phyloP scores from a whole-genome alignment of 1,140 invertebrate species.

The Drosophila bocki region DNA sequence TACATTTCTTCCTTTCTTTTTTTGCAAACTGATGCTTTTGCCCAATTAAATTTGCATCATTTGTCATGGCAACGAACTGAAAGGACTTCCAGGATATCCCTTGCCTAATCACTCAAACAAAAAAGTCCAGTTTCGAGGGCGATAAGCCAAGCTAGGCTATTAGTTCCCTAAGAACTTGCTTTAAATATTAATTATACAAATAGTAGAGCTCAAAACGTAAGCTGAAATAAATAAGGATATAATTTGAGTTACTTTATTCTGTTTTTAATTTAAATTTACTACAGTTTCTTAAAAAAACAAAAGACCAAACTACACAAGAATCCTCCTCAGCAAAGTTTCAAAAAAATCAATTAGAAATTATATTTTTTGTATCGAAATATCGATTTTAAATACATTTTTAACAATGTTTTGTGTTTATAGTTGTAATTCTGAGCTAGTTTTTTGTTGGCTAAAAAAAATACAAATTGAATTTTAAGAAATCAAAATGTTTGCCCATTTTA shows the following conservation, averaged over 20 bases:
- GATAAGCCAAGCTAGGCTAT: not conserved
- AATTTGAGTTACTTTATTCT: no score
- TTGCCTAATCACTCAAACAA: not conserved
- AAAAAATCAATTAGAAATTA: no score
- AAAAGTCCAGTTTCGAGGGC: not conserved
- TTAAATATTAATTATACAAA: not conserved
- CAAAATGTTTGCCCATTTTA: no score
- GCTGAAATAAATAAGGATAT: no score
- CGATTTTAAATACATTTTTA: no score
- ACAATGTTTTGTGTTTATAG: no score
- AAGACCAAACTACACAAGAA: not conserved
- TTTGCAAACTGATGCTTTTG: constrained; percentile 43
- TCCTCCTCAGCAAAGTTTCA: not conserved
- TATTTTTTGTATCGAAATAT: no score
- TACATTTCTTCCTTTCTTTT: constrained; percentile 35
- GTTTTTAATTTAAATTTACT: not conserved
- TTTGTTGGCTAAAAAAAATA: no score
- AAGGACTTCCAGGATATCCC: not conserved
- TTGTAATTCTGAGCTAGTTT: no score
- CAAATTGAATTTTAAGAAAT: no score
- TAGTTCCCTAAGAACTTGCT: not conserved
- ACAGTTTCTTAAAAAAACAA: not conserved
- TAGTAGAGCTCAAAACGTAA: not conserved
- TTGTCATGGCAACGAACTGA: constrained; percentile 59
- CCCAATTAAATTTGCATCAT: constrained; percentile 77